Evolutionary conservation across 2,888 invertebrate species (phyloP).

Genomic region (Xestia ashworthii): DNA sequence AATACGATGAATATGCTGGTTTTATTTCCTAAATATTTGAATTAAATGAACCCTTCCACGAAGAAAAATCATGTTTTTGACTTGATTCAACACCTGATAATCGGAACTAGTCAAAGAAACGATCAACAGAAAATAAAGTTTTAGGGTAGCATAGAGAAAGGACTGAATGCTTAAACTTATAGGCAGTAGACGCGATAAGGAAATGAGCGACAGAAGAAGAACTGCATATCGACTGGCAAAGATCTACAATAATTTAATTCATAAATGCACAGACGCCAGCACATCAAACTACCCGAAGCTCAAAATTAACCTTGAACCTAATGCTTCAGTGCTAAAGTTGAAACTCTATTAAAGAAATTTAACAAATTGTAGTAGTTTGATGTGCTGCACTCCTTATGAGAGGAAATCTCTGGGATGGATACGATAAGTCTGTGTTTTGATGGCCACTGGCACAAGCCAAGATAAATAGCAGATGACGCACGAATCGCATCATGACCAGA

Average conservation of each 20-base stretch:
- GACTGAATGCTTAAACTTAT: too few relatives aligned
- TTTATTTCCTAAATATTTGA: background rate
- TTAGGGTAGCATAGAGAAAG: background rate
- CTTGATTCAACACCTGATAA: background rate
- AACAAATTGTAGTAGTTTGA: too few relatives aligned
- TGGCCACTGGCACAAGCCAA: slow-evolving; percentile 61
- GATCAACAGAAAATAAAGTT: background rate
- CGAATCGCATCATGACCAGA: slow-evolving; percentile 60
- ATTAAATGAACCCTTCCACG: too few relatives aligned
- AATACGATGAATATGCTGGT: too few relatives aligned
- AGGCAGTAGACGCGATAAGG: background rate
- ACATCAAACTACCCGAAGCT: too few relatives aligned
- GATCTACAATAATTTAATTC: slow-evolving; percentile 8
- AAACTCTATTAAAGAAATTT: too few relatives aligned
- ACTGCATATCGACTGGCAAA: background rate
- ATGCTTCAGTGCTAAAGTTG: too few relatives aligned
- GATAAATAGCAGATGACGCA: slow-evolving; percentile 72
- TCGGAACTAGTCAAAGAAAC: background rate
- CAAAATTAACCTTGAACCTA: too few relatives aligned
- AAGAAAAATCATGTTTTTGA: background rate
- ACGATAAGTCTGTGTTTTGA: slow-evolving; percentile 55
- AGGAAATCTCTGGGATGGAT: slow-evolving; percentile 31
- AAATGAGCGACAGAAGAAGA: background rate
- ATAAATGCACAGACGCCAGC: background rate
- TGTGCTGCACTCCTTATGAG: background rate